A percentile compares a stretch with the other conserved stretches of the same genome.
These are phyloP conservation scores for Athalia circularis DNA, from an alignment of 2,888 invertebrate genomes.

Conservation along the genomic window DNA sequence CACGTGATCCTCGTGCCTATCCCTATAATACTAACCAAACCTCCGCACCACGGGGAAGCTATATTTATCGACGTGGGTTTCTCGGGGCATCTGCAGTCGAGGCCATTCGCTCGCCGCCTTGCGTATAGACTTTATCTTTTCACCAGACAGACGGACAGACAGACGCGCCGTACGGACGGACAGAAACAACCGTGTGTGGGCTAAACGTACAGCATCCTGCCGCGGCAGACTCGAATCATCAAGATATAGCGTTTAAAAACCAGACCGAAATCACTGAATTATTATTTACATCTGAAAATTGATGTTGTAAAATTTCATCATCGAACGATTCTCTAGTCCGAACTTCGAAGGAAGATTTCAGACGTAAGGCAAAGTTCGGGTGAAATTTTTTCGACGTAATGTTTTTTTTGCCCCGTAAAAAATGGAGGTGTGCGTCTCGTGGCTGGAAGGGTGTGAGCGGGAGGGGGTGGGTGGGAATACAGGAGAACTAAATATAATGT, in stretches of 20 bases:
- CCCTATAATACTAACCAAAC: constrained; percentile 6
- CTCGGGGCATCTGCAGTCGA: constrained; percentile 36
- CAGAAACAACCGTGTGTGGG: constrained; percentile 44
- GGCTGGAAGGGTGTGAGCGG: neutral
- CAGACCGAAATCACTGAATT: constrained; percentile 30
- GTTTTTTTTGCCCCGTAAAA: too few species aligned
- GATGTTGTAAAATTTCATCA: neutral
- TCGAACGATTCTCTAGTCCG: too few species aligned
- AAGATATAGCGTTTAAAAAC: constrained; percentile 19
- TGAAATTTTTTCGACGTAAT: too few species aligned
- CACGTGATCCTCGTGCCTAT: neutral
- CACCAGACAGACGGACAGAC: constrained; percentile 33
- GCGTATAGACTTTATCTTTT: constrained; percentile 38
- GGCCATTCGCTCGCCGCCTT: constrained; percentile 35
- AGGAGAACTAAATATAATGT: constrained; percentile 45
- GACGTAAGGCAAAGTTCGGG: too few species aligned
- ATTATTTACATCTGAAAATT: neutral
- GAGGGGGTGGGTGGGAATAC: neutral
- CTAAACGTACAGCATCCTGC: constrained; percentile 39
- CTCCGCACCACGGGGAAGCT: constrained; percentile 22
- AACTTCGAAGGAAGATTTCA: too few species aligned
- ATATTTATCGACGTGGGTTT: constrained; percentile 44
- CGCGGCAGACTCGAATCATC: constrained; percentile 11
- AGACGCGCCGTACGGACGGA: constrained; percentile 31
- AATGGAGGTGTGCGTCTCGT: neutral